These are phyloP conservation scores for Perizoma flavofasciatum DNA, from an alignment of 2,888 invertebrate species.

Conservation along the genomic window DNA sequence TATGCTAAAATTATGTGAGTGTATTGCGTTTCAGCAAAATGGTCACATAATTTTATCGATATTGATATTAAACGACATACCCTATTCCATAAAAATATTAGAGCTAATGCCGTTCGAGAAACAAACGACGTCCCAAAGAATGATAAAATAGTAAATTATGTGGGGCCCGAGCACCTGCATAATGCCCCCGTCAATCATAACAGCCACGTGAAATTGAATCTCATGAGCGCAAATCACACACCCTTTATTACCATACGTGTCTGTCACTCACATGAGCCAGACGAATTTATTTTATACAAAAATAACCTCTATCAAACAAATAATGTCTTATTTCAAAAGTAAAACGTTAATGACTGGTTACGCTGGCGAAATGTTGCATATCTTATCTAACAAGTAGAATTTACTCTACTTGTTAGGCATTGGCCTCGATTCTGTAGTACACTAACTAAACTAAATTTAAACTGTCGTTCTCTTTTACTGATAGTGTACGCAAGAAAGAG, in stretches of 20 bases:
- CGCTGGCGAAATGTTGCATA: too few species aligned
- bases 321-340: conserved; percentile 36
- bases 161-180: conserved; percentile 66
- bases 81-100: conserved; percentile 12
- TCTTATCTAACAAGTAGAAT: too few species aligned
- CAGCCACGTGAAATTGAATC: conserved; percentile 78
- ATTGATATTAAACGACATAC: background rate
- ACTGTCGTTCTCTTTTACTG: too few species aligned
- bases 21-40: too few species aligned
- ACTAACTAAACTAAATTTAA: too few species aligned
- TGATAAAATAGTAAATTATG: conserved; percentile 70
- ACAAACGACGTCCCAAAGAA: conserved; percentile 54
- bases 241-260: conserved; percentile 61
- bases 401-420: too few species aligned
- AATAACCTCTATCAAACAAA: conserved; percentile 38
- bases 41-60: too few species aligned
- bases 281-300: conserved; percentile 4
- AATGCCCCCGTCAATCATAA: conserved; percentile 76
- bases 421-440: too few species aligned
- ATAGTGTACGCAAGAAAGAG: too few species aligned
- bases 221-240: conserved; percentile 78
- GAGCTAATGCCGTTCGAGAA: conserved; percentile 29
- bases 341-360: background rate
- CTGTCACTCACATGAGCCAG: conserved; percentile 31
- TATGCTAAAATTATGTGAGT: too few species aligned